Percentiles rank a stretch among this genome's conserved stretches.
Evolutionary conservation across 2,797 vertebrate species (phyloP).

Genomic region (Leuciscus waleckii): DNA sequence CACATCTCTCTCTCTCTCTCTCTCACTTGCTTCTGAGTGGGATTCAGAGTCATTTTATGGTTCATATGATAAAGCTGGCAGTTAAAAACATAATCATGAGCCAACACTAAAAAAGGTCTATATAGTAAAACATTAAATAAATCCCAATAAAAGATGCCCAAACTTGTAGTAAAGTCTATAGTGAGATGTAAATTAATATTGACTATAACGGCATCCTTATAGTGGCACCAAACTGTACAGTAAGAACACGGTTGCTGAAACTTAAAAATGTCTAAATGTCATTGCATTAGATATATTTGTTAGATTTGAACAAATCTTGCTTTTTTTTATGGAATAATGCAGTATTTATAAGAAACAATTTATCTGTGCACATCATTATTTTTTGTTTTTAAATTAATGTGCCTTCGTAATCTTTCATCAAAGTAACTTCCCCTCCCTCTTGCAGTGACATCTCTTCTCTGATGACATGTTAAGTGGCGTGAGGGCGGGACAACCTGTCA

Average conservation of each 20-base stretch:
- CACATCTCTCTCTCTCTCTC: not conserved
- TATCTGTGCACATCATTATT: too few species aligned
- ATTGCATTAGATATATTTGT: too few species aligned
- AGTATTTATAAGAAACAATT: not conserved
- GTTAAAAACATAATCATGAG: not conserved
- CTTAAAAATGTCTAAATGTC: not conserved
- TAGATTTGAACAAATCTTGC: too few species aligned
- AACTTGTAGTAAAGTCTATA: not conserved
- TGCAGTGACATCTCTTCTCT: not conserved
- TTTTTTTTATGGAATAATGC: not conserved
- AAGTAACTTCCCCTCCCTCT: not conserved
- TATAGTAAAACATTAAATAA: conserved; percentile 22
- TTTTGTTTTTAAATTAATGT: too few species aligned
- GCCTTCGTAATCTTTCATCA: too few species aligned
- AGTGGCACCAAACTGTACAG: too few species aligned
- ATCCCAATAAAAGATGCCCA: not conserved
- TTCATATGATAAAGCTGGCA: conserved; percentile 15
- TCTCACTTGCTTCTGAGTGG: not conserved
- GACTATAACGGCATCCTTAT: not conserved
- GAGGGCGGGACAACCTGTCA: not conserved
- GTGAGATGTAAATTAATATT: not conserved
- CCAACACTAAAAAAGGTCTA: not conserved
- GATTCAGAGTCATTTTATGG: not conserved
- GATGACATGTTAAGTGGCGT: not conserved
- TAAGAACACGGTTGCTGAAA: not conserved